These are phyloP conservation scores for Trichomalopsis sarcophagae DNA, from an alignment of 1,140 invertebrate genomes.

Conservation along the genomic window DNA sequence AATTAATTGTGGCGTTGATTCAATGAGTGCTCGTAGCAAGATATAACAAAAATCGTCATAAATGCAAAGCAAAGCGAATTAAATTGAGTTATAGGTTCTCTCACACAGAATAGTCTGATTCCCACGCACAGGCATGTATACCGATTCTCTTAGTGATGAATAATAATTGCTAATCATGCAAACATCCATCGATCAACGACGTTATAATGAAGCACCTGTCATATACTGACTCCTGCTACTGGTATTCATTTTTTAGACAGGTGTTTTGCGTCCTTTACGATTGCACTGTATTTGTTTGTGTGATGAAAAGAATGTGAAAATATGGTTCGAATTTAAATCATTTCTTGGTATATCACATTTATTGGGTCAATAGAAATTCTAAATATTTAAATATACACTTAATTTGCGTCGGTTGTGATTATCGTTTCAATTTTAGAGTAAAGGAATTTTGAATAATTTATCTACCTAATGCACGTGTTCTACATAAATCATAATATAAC, in stretches of 20 bases:
- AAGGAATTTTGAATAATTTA: background rate
- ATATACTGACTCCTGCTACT: background rate
- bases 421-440: background rate
- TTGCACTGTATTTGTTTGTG: background rate
- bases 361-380: background rate
- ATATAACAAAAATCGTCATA: background rate
- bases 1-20: too few relatives aligned
- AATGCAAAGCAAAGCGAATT: background rate
- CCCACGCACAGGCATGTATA: background rate
- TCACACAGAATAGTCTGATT: background rate
- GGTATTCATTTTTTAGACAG: background rate
- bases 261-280: background rate
- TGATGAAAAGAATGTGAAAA: background rate
- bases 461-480: background rate
- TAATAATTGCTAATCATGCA: constrained; percentile 12
- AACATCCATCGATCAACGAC: background rate
- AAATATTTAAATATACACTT: background rate
- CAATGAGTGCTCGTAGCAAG: too few relatives aligned
- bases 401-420: background rate
- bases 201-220: constrained; percentile 12
- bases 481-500: background rate
- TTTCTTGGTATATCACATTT: too few relatives aligned
- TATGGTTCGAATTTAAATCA: background rate
- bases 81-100: constrained; percentile 9
- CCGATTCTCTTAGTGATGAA: background rate